Evolutionary conservation across 1,140 invertebrate species (phyloP).

Genomic region (Drosophila kepulauana): DNA sequence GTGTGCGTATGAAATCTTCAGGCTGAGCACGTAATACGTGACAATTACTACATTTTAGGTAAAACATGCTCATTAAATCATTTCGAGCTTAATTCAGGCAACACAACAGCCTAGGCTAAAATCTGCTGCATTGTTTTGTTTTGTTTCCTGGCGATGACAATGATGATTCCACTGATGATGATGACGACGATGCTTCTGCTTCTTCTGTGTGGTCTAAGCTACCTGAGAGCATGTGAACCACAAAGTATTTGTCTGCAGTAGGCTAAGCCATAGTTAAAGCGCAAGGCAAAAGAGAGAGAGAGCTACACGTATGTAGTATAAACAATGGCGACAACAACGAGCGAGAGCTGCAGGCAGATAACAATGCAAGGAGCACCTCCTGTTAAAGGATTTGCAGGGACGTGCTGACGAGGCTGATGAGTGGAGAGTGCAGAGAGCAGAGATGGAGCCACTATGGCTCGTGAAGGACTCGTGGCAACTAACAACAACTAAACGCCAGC

Average conservation of each 20-base stretch:
- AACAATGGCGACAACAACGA: constrained; percentile 35
- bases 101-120: constrained; percentile 35
- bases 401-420: constrained; percentile 49
- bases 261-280: constrained; percentile 63
- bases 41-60: constrained; percentile 80
- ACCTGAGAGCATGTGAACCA: constrained; percentile 55
- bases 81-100: constrained; percentile 72
- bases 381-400: constrained; percentile 45
- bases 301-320: constrained; percentile 20
- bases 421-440: constrained; percentile 15
- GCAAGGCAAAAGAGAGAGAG: constrained; percentile 24
- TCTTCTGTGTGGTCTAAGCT: constrained; percentile 39
- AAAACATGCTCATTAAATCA: constrained; percentile 83
- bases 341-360: constrained; percentile 40
- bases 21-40: constrained; percentile 81
- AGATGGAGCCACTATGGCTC: constrained; percentile 26
- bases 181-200: neutral
- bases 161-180: constrained; percentile 21
- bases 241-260: constrained; percentile 52
- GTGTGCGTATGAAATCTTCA: constrained; percentile 68
- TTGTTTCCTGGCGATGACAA: constrained; percentile 22
- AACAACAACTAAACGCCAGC: constrained; percentile 46
- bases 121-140: constrained; percentile 62
- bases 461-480: constrained; percentile 39
- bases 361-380: constrained; percentile 30